Evolutionary conservation across 1,140 invertebrate species (phyloP), one percentile per base, ranked within the genome.

Genomic region (Lineus longissimus): DNA sequence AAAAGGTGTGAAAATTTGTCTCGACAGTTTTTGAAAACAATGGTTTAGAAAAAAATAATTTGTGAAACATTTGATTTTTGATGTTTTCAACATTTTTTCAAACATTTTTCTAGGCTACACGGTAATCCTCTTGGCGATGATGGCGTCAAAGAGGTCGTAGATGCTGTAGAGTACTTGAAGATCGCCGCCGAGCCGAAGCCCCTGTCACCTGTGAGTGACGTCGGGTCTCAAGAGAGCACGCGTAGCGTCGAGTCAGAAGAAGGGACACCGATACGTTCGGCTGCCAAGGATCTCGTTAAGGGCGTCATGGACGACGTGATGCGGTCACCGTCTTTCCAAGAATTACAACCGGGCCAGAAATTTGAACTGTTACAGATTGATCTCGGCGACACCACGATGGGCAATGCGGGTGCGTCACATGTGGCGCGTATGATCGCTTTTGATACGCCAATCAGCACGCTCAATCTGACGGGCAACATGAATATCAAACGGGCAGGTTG

Each of bases 391-490:
- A 23, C 19, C 15, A 33, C 22, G 13, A 63, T 63, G 51, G 40
- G 23, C 17, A 22, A 43, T 6, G 7, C 2, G 15, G 64, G 45
- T 6, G 61, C 61, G 2, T 19, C 36, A 27, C 15, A 29, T 15
- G 29, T 65, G 47, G 63, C 59, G 0, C 29, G 25, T 15, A 30
- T 65, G 41, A 61, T 65, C 33, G 56, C 60, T 22, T 55, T 47
- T 23, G 66, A 69, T 63, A 67, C 69, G 15, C 40, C 58, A 19
- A 45, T 77, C n/a, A 67, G 66, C 60, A 66, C 69, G 1, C 61
- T 77, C 25, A 69, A 67, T 61, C 56, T 77, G 9, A 71, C 63
- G 47, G 69, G 63, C 19, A 75, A 76, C 58, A 45, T 33, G 1
- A 33, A 51, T n/a, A 56, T 75, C 19, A 58, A 55, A 13, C 27